Conservation (phyloP, 53 echinoderm and acorn worm species). For the Mesocentrotus franciscanus region DNA sequence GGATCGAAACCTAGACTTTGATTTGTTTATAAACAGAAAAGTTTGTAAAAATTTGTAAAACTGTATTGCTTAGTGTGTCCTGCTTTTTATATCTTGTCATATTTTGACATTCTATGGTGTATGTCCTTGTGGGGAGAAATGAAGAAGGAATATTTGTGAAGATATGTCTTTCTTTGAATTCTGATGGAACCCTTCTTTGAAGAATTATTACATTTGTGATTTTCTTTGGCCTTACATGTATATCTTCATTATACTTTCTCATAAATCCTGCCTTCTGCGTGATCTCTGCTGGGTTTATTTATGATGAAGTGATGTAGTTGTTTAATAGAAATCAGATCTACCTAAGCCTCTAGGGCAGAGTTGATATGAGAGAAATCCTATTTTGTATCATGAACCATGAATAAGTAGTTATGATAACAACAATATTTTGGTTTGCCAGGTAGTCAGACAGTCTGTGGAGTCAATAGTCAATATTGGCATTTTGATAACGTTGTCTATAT, state of each 20-base stretch:
- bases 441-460: constrained; percentile 28
- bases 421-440: constrained; percentile 35
- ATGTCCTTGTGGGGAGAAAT: neutral
- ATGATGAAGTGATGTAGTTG: neutral
- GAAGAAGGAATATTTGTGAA: neutral
- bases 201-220: constrained; percentile 2
- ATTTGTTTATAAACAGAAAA: neutral
- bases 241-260: neutral
- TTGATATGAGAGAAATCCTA: neutral
- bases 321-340: neutral
- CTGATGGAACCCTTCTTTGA: neutral
- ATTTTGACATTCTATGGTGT: neutral
- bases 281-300: neutral
- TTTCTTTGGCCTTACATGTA: neutral
- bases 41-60: neutral
- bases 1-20: neutral
- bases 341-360: neutral
- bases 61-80: neutral
- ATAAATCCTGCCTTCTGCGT: neutral
- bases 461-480: constrained; percentile 46
- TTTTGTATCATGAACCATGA: constrained; percentile 47
- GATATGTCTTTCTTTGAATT: neutral
- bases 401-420: constrained; percentile 48
- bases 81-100: neutral
- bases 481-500: constrained; percentile 44